Conservation (phyloP, 2,888 invertebrate genomes). For the Aspidapion aeneum region DNA sequence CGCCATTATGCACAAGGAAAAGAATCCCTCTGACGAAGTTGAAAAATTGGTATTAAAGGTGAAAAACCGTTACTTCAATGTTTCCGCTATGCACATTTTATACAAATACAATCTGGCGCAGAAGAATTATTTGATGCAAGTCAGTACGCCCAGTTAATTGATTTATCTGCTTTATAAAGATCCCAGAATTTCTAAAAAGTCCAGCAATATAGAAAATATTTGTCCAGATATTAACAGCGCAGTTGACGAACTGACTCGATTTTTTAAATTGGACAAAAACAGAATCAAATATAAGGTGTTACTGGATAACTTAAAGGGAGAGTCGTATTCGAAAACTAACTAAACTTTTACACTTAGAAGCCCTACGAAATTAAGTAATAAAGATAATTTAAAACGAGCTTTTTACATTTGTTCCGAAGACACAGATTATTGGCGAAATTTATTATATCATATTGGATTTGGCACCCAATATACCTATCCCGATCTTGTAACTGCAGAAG, state of each 20-base stretch:
- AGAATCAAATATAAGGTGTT: constrained; percentile 45
- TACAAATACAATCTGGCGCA: constrained; percentile 47
- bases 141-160: constrained; percentile 45
- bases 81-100: constrained; percentile 50
- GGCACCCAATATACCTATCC: constrained; percentile 9
- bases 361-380: background rate
- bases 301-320: constrained; percentile 39
- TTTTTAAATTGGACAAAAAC: constrained; percentile 46
- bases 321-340: constrained; percentile 11
- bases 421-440: constrained; percentile 24
- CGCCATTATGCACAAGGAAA: constrained; percentile 43
- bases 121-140: constrained; percentile 46
- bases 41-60: constrained; percentile 35
- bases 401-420: constrained; percentile 32
- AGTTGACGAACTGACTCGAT: constrained; percentile 44
- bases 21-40: constrained; percentile 26
- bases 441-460: constrained; percentile 27
- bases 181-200: constrained; percentile 42
- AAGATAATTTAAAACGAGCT: constrained; percentile 24
- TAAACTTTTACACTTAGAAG: no score
- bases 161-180: constrained; percentile 50
- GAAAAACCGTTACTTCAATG: constrained; percentile 48
- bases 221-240: constrained; percentile 49
- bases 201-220: background rate
- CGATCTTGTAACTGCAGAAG: constrained; percentile 10